Evolutionary conservation across 2,888 invertebrate genomes (phyloP).

Genomic region (Pristionchus exspectatus): DNA sequence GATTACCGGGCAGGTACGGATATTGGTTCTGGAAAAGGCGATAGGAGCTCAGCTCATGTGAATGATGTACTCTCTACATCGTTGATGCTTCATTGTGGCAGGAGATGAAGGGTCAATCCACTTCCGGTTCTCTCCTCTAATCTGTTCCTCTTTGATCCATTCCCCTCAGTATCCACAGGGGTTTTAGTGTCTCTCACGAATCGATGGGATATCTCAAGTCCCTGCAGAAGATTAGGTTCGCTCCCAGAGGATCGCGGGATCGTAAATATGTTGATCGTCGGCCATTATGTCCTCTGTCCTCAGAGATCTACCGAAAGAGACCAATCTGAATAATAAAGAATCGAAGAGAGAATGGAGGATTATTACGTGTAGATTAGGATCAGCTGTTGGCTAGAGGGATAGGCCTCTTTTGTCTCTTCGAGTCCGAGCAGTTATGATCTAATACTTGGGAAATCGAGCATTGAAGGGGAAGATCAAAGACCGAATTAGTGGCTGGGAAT

Average conservation of each 20-base stretch:
- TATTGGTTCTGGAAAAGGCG: too few relatives aligned
- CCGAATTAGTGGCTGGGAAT: background rate
- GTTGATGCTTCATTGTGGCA: background rate
- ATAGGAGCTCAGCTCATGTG: too few relatives aligned
- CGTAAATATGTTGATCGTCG: conserved; percentile 40
- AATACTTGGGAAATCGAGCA: background rate
- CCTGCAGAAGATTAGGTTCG: background rate
- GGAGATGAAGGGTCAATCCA: background rate
- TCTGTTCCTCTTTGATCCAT: background rate
- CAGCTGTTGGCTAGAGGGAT: conserved; percentile 12
- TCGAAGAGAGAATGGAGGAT: background rate
- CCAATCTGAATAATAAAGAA: conserved; percentile 44
- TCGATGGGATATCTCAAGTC: background rate
- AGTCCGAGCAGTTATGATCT: conserved; percentile 7
- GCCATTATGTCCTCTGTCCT: conserved; percentile 34
- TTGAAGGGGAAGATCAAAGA: conserved; percentile 26
- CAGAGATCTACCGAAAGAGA: background rate
- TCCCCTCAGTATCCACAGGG: background rate
- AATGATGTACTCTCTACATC: background rate
- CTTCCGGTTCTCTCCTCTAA: background rate
- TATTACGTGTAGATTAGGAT: conserved; percentile 44
- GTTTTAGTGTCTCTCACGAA: background rate
- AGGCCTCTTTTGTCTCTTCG: conserved; percentile 18
- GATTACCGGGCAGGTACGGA: too few relatives aligned
- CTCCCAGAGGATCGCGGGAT: background rate